These are phyloP conservation scores for Empis stercorea DNA, from an alignment of 2,888 invertebrate genomes.

Conservation along the genomic window DNA sequence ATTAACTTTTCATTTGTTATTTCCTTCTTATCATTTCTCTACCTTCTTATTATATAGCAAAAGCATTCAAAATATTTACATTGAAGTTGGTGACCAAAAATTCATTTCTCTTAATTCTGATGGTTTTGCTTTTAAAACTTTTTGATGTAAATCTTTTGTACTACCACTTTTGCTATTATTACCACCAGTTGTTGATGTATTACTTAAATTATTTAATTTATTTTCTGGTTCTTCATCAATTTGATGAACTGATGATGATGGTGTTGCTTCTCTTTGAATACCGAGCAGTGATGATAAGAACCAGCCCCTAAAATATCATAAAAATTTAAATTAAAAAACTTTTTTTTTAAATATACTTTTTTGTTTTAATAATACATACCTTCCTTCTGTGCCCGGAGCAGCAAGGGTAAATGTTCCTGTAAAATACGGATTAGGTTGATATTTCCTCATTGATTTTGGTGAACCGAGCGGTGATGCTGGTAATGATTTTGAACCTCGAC, in stretches of 20 bases:
- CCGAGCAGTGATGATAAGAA: conserved; percentile 52
- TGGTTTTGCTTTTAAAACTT: conserved; percentile 44
- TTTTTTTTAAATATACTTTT: neutral
- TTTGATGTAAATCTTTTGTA: conserved; percentile 26
- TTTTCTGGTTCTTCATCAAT: conserved; percentile 43
- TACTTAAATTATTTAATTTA: conserved; percentile 11
- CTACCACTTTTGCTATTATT: conserved; percentile 14
- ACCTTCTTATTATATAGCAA: no score
- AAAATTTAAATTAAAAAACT: conserved; percentile 24
- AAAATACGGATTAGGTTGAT: conserved; percentile 47
- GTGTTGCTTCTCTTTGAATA: conserved; percentile 47
- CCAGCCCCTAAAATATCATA: conserved; percentile 42
- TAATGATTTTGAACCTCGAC: conserved; percentile 57
- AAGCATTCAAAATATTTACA: conserved; percentile 40
- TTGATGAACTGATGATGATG: conserved; percentile 41
- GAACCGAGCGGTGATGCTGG: conserved; percentile 56
- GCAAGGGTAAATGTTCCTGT: conserved; percentile 34
- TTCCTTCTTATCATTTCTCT: no score
- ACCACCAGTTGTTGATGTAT: neutral
- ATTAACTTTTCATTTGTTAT: no score
- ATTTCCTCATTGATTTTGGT: conserved; percentile 32
- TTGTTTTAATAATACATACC: conserved; percentile 10
- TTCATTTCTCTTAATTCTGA: conserved; percentile 70
- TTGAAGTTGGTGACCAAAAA: conserved; percentile 75
- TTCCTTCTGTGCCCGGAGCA: conserved; percentile 6